phyloP scores from a whole-genome alignment of 2,888 invertebrate species.

The Scaptomyza flava region DNA sequence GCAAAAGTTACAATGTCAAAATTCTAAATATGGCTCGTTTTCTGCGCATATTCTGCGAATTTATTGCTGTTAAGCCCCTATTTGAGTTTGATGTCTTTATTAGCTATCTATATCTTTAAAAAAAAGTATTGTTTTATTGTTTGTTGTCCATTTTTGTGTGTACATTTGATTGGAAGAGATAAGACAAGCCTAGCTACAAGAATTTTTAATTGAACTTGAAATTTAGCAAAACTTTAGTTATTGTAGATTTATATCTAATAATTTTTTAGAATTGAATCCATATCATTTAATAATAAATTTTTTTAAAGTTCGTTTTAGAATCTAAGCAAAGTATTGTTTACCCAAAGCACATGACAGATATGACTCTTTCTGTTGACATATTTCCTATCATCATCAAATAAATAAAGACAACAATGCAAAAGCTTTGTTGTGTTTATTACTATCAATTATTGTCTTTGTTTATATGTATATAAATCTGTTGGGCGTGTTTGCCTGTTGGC shows the following conservation, averaged over 20 bases:
- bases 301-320: background rate
- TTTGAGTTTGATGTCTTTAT: constrained; percentile 67
- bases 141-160: constrained; percentile 29
- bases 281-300: background rate
- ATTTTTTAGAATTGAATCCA: background rate
- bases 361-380: constrained; percentile 23
- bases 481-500: constrained; percentile 21
- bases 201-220: constrained; percentile 61
- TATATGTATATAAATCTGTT: constrained; percentile 13
- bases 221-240: constrained; percentile 11
- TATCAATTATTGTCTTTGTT: constrained; percentile 24
- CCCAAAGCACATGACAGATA: constrained; percentile 1
- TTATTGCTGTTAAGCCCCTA: constrained; percentile 8
- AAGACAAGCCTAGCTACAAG: constrained; percentile 51
- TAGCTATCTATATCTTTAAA: constrained; percentile 36
- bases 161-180: constrained; percentile 30
- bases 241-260: background rate
- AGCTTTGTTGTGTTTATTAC: constrained; percentile 24
- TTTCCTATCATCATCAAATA: constrained; percentile 21
- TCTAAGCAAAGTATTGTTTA: background rate
- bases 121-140: constrained; percentile 14
- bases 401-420: constrained; percentile 19
- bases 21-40: constrained; percentile 40
- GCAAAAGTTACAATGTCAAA: constrained; percentile 13
- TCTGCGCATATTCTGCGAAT: constrained; percentile 42